Evolutionary conservation across 2,888 invertebrate genomes (phyloP), one percentile per base, ranked within the genome.

Genomic region (Rutpela maculata): DNA sequence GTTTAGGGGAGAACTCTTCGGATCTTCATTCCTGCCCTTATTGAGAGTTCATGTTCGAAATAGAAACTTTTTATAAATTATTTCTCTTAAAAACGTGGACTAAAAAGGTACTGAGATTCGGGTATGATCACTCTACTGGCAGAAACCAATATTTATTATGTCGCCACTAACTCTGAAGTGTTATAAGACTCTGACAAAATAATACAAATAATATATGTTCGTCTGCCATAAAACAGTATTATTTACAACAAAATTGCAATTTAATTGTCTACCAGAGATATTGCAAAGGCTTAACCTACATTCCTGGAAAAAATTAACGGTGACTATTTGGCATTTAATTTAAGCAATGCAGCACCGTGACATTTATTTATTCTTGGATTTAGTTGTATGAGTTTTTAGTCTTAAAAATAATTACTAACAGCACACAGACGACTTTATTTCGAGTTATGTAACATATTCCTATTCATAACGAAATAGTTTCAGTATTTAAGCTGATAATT

Each of bases 391-490:
- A 3, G 50, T 50, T 50, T 50, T 50, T 12, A 50, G 66, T 66
- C 17, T 26, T 26, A 19, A 26, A 26, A 68, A 69, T 69, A n/a
- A 69, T 69, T 56, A 17, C 31, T 55, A 19, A 31, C 57, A 19
- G 10, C 57, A 2, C 26, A 7, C 55, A 26, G 15, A 19, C 31
- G 26, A 62, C 12, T 56, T 56, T 59, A 57, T 17, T n/a, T n/a
- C 31, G 26, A 35, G 11, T 18, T 35, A 69, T 59, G 69, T 59
- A 38, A 69, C 31, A 35, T 59, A 19, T 15, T 57, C 56, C 12
- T 38, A 59, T 26, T 69, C 38, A 15, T 38, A 59, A 69, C 69
- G 18, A 69, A 69, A 31, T 69, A 17, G 69, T 69, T 59, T 69
- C 19, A 18, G 59, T 69, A 69, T 69, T 69, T 59, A 69, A 69